Evolutionary conservation across 2,888 invertebrate species (phyloP), one percentile per base, ranked within the genome.

Genomic region (Drosophila nigricruria): DNA sequence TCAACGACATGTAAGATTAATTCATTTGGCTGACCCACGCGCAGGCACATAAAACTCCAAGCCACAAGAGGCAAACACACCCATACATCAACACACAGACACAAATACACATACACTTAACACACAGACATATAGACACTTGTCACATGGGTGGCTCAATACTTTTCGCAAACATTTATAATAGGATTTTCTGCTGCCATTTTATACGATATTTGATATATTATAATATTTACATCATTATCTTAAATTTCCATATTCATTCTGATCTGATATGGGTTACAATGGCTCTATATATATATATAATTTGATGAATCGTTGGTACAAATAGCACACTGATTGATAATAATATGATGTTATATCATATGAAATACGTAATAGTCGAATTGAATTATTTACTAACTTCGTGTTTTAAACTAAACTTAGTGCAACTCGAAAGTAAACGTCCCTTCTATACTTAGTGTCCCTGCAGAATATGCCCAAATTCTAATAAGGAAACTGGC

Each of bases 1-100:
- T 89, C 91, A 91, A 81, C 88, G 91, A 88, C 91, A 91, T 88
- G 91, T 91, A 91, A 91, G 91, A 91, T 86, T 90, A 88, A 80
- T 76, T 89, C 71, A 82, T 79, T 79, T 78, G 71, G 71, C 56
- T 65, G 53, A 58, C 72, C 61, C 54, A 70, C 59, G 54, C 61
- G 60, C 60, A 53, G 32, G 20, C 67, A 67, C 43, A 59, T 27
- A 40, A 57, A 52, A 61, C 42, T 52, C 47, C 45, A 62, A 67
- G 50, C 58, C 53, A 34, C 54, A 60, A 34, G 49, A 58, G 43
- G 57, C 56, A 75, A 62, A 66, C 49, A 40, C 49, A 23, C 34
- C 25, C 9, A 40, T 1, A 34, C 54, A n/a, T n/a, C n/a, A 1
- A 23, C 27, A 45, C 12, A 25, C 18, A 49, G 3, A n/a, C 18